Percentiles rank a stretch among this genome's conserved stretches.
Evolutionary conservation across 1,140 invertebrate genomes (phyloP).

Genomic region (Oryctes rhinoceros): DNA sequence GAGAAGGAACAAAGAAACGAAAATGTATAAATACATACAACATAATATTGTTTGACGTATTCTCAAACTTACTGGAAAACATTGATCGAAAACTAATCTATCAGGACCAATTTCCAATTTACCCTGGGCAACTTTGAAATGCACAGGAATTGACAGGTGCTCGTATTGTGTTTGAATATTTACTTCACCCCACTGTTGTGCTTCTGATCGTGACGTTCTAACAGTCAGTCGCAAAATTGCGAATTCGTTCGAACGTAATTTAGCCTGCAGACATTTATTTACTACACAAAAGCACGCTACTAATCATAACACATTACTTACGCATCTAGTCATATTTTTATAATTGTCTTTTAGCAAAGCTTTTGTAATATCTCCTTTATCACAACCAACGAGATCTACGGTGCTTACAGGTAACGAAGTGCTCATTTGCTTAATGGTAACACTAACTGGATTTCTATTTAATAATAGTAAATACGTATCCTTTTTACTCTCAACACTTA

Average conservation of each 20-base stretch:
- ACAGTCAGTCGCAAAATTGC: conserved; percentile 79
- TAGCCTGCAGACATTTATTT: conserved; percentile 63
- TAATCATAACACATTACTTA: conserved; percentile 49
- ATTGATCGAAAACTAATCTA: conserved; percentile 77
- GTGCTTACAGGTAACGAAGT: conserved; percentile 74
- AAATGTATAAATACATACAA: no score
- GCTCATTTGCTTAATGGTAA: conserved; percentile 72
- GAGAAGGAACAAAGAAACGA: no score
- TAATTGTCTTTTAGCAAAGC: conserved; percentile 63
- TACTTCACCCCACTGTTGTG: conserved; percentile 74
- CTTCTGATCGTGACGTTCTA: conserved; percentile 74
- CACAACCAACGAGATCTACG: conserved; percentile 75
- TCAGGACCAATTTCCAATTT: conserved; percentile 69
- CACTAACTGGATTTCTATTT: conserved; percentile 79
- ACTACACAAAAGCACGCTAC: conserved; percentile 39
- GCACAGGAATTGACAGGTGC: conserved; percentile 69
- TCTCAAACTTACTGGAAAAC: conserved; percentile 79
- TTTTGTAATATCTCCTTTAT: conserved; percentile 67
- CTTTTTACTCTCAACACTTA: conserved; percentile 74
- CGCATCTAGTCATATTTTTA: conserved; percentile 63
- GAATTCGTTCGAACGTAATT: conserved; percentile 72
- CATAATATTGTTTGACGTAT: no score
- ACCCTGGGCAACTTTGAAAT: conserved; percentile 70
- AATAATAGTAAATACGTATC: conserved; percentile 76
- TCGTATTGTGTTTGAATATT: conserved; percentile 81